phyloP scores from a whole-genome alignment of 1,140 invertebrate species.

The Meteorus sp. region DNA sequence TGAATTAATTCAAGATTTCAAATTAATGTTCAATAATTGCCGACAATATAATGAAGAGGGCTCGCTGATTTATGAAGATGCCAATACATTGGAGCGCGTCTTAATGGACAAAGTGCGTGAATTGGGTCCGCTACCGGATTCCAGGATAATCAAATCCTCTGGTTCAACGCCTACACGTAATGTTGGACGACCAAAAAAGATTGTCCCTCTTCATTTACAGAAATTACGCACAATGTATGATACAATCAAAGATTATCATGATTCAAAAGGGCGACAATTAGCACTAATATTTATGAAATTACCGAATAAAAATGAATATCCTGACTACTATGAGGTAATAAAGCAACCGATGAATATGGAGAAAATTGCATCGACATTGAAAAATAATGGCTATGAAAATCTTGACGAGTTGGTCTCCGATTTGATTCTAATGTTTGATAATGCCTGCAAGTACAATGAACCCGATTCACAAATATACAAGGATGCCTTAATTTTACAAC shows the following conservation, averaged over 20 bases:
- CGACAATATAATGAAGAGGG: constrained; percentile 95
- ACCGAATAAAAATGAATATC: constrained; percentile 92
- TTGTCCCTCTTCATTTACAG: constrained; percentile 66
- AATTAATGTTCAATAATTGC: constrained; percentile 94
- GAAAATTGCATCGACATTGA: constrained; percentile 87
- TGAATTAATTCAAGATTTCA: constrained; percentile 71
- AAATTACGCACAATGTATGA: constrained; percentile 89
- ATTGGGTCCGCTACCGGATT: constrained; percentile 61
- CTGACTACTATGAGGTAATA: constrained; percentile 97
- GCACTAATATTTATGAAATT: constrained; percentile 93
- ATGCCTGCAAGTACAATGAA: constrained; percentile 99
- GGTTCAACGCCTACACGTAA: constrained; percentile 51
- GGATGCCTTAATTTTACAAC: constrained; percentile 91
- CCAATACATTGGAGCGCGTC: constrained; percentile 82
- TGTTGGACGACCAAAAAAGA: constrained; percentile 58
- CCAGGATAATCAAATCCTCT: constrained; percentile 31
- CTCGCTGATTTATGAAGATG: constrained; percentile 93
- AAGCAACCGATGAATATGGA: constrained; percentile 98
- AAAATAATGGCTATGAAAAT: constrained; percentile 76
- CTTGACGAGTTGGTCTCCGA: constrained; percentile 91
- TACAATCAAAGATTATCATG: constrained; percentile 85
- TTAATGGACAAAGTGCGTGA: constrained; percentile 84
- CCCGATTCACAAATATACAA: constrained; percentile 99
- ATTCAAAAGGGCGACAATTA: constrained; percentile 83
- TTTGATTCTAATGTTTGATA: constrained; percentile 97